Conservation (phyloP, 2,113 vertebrate genomes). For the Cervus canadensis region DNA sequence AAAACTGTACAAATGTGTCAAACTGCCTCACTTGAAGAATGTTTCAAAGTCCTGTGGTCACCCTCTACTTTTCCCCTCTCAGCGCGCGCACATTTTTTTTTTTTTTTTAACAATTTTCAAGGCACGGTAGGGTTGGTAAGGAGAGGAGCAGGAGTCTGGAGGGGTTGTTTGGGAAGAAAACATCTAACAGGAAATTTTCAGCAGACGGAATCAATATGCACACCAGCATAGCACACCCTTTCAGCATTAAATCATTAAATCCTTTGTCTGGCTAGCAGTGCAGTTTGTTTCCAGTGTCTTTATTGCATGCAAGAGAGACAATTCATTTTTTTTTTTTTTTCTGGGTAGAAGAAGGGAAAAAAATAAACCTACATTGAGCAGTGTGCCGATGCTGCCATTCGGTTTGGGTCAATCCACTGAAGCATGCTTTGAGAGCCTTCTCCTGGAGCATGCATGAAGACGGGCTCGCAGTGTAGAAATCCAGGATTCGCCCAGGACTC, state of each 20-base stretch:
- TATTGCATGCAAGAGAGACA: constrained; percentile 78
- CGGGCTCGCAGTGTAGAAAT: constrained; percentile 92
- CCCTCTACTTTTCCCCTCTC: neutral
- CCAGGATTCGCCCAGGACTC: constrained; percentile 90
- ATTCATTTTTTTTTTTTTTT: constrained; percentile 56
- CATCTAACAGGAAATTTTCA: constrained; percentile 56
- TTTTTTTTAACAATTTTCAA: constrained; percentile 19
- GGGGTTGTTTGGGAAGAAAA: constrained; percentile 43
- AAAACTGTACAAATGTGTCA: constrained; percentile 46
- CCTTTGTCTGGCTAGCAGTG: constrained; percentile 63
- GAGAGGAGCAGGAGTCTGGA: neutral
- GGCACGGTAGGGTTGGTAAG: neutral
- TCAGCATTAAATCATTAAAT: constrained; percentile 69
- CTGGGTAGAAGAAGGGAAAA: constrained; percentile 70
- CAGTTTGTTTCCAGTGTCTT: constrained; percentile 66
- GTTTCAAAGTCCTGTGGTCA: constrained; percentile 74
- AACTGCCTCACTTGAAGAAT: constrained; percentile 27
- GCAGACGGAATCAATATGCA: constrained; percentile 60
- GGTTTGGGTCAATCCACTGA: constrained; percentile 91
- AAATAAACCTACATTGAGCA: constrained; percentile 94
- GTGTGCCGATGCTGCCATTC: constrained; percentile 94
- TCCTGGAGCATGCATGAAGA: constrained; percentile 95
- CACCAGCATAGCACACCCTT: constrained; percentile 54
- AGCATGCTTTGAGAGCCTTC: constrained; percentile 92
- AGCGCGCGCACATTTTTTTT: neutral